Percentiles rank a stretch among this genome's conserved stretches.
Evolutionary conservation across 2,113 vertebrate genomes (phyloP).

Genomic region (Microtus ochrogaster): DNA sequence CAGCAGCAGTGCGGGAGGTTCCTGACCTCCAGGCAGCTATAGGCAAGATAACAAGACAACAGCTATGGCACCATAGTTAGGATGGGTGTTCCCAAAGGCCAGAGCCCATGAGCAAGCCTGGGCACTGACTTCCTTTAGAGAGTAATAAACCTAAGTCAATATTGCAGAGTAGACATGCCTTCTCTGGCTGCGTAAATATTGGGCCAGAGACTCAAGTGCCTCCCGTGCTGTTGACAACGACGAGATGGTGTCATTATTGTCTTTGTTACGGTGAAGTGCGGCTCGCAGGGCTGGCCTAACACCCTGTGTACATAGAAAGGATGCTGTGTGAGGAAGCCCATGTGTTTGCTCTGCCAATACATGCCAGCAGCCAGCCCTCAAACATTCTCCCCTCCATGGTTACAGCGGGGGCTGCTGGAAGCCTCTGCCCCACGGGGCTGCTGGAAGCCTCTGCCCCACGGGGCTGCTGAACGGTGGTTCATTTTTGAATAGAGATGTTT

Average conservation of each 20-base stretch:
- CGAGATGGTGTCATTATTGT: slow-evolving; percentile 87
- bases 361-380: slow-evolving; percentile 83
- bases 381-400: slow-evolving; percentile 84
- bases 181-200: slow-evolving; percentile 93
- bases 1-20: not conserved
- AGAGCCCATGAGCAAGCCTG: not conserved
- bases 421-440: too few species aligned
- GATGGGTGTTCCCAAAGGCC: not conserved
- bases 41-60: not conserved
- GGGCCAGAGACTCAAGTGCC: slow-evolving; percentile 87
- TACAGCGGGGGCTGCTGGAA: slow-evolving; percentile 66
- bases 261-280: slow-evolving; percentile 89
- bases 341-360: slow-evolving; percentile 96
- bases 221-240: slow-evolving; percentile 89
- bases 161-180: slow-evolving; percentile 70
- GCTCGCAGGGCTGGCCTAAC: slow-evolving; percentile 83
- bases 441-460: not conserved
- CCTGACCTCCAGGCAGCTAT: not conserved
- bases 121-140: slow-evolving; percentile 69
- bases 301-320: slow-evolving; percentile 86
- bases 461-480: rapidly evolving
- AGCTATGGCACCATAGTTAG: rapidly evolving
- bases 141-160: slow-evolving; percentile 80
- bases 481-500: not conserved
- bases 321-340: slow-evolving; percentile 84